phyloP scores from a whole-genome alignment of 2,113 vertebrate genomes.

The Larimichthys polyactis region DNA sequence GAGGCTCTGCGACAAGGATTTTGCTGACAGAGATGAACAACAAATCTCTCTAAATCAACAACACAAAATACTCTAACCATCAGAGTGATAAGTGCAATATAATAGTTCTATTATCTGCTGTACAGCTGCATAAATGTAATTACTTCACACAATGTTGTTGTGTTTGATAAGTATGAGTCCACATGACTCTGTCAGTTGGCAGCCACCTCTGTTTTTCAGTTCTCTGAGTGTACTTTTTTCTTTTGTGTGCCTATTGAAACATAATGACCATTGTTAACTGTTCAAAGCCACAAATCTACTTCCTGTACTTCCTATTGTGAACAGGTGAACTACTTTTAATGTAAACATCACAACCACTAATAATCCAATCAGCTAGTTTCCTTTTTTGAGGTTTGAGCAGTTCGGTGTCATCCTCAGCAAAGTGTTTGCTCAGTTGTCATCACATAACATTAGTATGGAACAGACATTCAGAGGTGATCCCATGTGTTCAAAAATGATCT shows the following conservation, averaged over 20 bases:
- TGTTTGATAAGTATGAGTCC: not conserved
- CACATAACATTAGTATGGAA: too few species aligned
- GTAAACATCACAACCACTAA: not conserved
- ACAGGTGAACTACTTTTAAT: not conserved
- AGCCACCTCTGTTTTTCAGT: not conserved
- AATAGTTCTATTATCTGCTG: not conserved
- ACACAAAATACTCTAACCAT: not conserved
- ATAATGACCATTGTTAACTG: not conserved
- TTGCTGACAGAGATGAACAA: not conserved
- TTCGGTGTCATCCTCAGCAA: not conserved
- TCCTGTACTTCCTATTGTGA: not conserved
- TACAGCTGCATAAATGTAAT: not conserved
- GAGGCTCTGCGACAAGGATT: not conserved
- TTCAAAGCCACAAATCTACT: not conserved
- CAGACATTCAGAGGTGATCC: not conserved
- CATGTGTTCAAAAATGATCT: not conserved
- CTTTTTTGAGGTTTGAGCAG: not conserved
- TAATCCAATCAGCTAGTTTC: not conserved
- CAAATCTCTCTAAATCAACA: not conserved
- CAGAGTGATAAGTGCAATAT: not conserved
- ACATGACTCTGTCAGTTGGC: not conserved
- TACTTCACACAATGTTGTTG: too few species aligned
- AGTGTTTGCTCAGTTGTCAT: not conserved
- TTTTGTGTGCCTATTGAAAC: not conserved
- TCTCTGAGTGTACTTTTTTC: not conserved